A percentile compares a stretch with the other conserved stretches of the same genome.
Conservation (phyloP, 2,888 invertebrate species). For the Adelphocoris suturalis region DNA sequence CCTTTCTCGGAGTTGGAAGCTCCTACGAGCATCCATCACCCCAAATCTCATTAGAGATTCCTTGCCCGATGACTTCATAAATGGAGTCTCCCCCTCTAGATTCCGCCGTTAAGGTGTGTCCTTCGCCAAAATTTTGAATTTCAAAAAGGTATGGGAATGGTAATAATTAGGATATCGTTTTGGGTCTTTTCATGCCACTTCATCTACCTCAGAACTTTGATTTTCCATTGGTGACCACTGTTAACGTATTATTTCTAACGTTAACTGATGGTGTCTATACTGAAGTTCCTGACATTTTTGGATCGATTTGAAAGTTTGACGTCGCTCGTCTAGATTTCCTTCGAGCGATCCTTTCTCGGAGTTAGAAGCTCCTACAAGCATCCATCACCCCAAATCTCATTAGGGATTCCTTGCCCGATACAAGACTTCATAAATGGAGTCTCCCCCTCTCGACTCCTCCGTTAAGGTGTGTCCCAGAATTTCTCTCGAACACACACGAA, state of each 20-base stretch:
- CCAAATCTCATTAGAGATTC: constrained; percentile 18
- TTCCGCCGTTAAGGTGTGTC: neutral
- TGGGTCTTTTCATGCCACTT: too few species aligned
- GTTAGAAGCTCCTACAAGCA: neutral
- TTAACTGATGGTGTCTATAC: too few species aligned
- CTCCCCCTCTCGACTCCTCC: neutral
- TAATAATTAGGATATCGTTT: too few species aligned
- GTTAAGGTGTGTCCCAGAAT: neutral
- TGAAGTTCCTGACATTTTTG: too few species aligned
- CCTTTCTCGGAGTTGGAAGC: neutral
- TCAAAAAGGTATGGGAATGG: too few species aligned
- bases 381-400: constrained; percentile 23
- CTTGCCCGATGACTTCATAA: neutral
- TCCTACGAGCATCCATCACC: neutral
- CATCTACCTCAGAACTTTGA: too few species aligned
- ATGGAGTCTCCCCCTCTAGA: neutral
- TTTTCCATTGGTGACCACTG: too few species aligned
- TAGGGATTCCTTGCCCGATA: neutral
- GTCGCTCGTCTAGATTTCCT: too few species aligned
- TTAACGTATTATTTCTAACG: too few species aligned
- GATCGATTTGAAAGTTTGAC: too few species aligned
- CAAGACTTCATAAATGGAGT: neutral
- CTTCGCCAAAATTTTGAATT: too few species aligned
- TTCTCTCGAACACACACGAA: neutral
- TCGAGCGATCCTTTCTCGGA: neutral